A percentile compares a stretch with the other conserved stretches of the same genome.
Conservation (phyloP, 1,140 invertebrate genomes). For the Bathynomus jamesi region DNA sequence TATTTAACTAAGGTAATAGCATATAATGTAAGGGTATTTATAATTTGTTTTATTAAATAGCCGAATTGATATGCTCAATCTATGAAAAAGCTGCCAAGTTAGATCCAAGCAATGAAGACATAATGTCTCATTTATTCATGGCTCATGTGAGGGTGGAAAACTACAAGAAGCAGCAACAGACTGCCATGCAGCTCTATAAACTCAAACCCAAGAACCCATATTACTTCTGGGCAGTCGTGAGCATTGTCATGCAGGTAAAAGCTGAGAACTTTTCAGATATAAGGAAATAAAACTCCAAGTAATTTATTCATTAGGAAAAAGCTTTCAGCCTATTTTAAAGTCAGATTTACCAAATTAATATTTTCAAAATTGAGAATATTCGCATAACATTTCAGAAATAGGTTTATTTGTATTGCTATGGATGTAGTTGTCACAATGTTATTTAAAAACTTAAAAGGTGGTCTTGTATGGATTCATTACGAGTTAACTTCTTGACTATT, state of each 20-base stretch:
- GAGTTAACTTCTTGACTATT: no score
- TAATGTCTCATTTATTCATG: conserved; percentile 90
- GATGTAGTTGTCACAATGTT: no score
- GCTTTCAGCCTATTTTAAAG: neutral
- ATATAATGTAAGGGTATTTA: neutral
- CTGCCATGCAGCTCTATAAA: conserved; percentile 82
- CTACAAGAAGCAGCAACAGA: conserved; percentile 82
- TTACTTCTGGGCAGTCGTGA: conserved; percentile 96
- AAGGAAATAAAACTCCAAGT: neutral
- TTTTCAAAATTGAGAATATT: no score
- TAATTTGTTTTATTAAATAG: conserved; percentile 50
- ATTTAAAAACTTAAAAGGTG: no score
- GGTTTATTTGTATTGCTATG: no score
- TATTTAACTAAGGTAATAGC: no score
- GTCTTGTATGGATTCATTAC: no score
- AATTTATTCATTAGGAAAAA: neutral
- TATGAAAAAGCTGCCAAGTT: conserved; percentile 81
- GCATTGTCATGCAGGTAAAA: conserved; percentile 81
- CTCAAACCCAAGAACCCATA: conserved; percentile 85
- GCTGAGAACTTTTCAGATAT: neutral
- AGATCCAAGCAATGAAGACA: conserved; percentile 81
- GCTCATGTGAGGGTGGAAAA: conserved; percentile 82
- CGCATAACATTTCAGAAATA: no score
- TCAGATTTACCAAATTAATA: no score
- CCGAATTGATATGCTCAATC: conserved; percentile 56